Conservation (phyloP, 2,888 invertebrate species). For the Aethes cnicana region DNA sequence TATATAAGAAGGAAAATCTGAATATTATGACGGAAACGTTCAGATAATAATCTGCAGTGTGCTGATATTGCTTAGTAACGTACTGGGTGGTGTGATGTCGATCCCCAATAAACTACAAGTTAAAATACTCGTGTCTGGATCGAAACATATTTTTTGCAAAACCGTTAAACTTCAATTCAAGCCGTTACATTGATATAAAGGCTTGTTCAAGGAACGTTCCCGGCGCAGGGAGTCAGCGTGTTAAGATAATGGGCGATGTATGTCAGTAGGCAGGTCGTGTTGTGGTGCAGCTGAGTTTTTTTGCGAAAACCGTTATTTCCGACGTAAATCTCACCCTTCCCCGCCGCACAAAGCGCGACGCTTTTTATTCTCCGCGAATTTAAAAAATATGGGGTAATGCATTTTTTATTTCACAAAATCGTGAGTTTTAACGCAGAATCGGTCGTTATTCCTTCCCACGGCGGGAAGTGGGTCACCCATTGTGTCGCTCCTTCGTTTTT, state of each 20-base stretch:
- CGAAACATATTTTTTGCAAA: conserved; percentile 7
- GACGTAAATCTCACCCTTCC: conserved; percentile 80
- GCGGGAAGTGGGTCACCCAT: conserved; percentile 80
- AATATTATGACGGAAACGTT: no score
- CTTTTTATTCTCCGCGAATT: conserved; percentile 66
- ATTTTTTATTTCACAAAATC: conserved; percentile 73
- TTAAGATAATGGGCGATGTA: conserved; percentile 21
- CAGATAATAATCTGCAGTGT: no score
- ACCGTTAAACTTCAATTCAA: conserved; percentile 15
- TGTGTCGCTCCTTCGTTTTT: conserved; percentile 75
- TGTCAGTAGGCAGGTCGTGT: conserved; percentile 26
- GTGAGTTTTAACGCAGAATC: conserved; percentile 59
- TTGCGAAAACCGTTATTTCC: conserved; percentile 78
- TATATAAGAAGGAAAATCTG: no score
- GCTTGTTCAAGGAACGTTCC: conserved; percentile 6
- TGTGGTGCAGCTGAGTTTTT: conserved; percentile 72
- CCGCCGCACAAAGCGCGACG: conserved; percentile 67
- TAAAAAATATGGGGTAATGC: conserved; percentile 80
- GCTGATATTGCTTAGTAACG: no score
- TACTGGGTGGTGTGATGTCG: no score
- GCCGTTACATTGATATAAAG: not conserved
- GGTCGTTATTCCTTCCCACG: conserved; percentile 81
- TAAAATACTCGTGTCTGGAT: not conserved
- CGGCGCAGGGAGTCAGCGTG: not conserved
- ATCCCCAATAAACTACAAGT: no score